Conservation (phyloP, 1,140 invertebrate genomes). For the Acromyrmex charruanus region DNA sequence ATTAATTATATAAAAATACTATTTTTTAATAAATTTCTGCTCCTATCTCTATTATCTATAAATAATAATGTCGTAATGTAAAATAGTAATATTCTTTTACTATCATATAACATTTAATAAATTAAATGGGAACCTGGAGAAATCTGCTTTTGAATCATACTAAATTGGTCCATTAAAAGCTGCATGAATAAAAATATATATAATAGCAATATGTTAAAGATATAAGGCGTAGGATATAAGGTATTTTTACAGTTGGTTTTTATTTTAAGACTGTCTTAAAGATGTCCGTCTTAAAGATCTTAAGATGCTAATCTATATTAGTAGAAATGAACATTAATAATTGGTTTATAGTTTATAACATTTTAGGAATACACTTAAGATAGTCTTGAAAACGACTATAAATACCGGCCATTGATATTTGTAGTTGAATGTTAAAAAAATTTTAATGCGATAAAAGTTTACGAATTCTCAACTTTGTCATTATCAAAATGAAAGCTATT, state of each 20-base stretch:
- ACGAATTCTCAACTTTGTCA: constrained; percentile 20
- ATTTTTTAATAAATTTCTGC: constrained; percentile 27
- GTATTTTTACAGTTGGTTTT: no score
- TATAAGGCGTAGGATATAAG: not conserved
- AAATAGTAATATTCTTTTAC: constrained; percentile 6
- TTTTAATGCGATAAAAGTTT: constrained; percentile 36
- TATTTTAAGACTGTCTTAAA: no score
- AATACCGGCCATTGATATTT: not conserved
- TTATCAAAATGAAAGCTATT: constrained; percentile 1
- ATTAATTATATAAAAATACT: constrained; percentile 9
- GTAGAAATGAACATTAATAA: no score
- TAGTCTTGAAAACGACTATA: no score
- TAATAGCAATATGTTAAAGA: not conserved
- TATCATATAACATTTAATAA: constrained; percentile 8
- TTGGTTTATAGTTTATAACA: no score
- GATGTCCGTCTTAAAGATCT: no score
- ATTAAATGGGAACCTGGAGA: constrained; percentile 11
- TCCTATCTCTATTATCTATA: constrained; percentile 18
- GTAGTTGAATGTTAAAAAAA: not conserved
- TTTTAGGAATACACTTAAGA: no score
- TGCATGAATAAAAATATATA: not conserved
- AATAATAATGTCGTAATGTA: not conserved
- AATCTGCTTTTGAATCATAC: constrained; percentile 11
- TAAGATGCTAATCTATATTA: no score
- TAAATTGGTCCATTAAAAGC: constrained; percentile 10